phyloP scores from a whole-genome alignment of 2,113 vertebrate genomes.

The Elachura formosa region DNA sequence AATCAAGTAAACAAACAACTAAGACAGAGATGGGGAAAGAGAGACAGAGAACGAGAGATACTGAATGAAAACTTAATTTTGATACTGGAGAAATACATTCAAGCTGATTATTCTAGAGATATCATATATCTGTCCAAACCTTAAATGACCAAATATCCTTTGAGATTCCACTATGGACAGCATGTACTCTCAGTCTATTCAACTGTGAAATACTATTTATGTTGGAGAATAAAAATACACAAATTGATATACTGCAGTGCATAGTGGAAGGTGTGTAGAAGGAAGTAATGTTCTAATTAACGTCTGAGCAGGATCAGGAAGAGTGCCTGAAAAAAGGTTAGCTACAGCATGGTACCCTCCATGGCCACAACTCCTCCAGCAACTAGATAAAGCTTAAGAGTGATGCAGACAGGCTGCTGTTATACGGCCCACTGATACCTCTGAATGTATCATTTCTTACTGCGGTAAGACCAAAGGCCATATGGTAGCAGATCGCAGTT shows the following conservation, averaged over 20 bases:
- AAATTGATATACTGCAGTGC: neutral
- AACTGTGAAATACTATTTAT: neutral
- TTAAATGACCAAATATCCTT: neutral
- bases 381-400: neutral
- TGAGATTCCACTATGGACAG: neutral
- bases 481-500: neutral
- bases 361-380: neutral
- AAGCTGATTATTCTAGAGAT: neutral
- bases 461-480: neutral
- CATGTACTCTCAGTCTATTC: neutral
- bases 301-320: neutral
- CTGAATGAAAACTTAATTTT: neutral
- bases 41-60: neutral
- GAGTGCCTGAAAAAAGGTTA: neutral
- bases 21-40: neutral
- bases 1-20: neutral
- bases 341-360: accelerated
- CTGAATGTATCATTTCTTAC: neutral
- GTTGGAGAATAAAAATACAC: neutral
- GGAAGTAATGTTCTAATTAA: neutral
- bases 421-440: neutral
- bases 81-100: neutral
- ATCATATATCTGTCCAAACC: neutral
- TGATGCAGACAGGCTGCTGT: neutral
- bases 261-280: neutral